These are phyloP conservation scores for Morelia viridis DNA, from an alignment of 2,797 vertebrate species.

Conservation along the genomic window DNA sequence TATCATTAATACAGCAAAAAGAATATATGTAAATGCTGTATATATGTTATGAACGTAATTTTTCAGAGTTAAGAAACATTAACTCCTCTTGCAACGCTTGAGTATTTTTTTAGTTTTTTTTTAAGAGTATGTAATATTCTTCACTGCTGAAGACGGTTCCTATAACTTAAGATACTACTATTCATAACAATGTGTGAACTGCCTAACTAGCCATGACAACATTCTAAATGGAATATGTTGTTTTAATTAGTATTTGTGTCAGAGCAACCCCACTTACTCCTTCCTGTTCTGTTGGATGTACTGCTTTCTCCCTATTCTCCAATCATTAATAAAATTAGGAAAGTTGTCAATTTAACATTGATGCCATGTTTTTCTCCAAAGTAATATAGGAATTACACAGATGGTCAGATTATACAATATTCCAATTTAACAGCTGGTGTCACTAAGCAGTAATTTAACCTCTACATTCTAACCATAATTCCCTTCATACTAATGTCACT, in stretches of 20 bases:
- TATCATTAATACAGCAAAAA: neutral
- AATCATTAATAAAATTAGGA: slow-evolving; percentile 64
- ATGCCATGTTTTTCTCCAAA: slow-evolving; percentile 35
- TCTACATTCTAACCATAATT: slow-evolving; percentile 26
- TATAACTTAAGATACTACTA: slow-evolving; percentile 37
- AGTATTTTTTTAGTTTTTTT: neutral
- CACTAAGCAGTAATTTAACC: slow-evolving; percentile 18
- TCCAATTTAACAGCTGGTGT: slow-evolving; percentile 18
- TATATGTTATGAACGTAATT: neutral
- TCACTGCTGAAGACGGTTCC: slow-evolving; percentile 8
- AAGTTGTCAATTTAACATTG: slow-evolving; percentile 65
- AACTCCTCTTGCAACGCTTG: neutral
- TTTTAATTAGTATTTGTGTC: slow-evolving; percentile 52
- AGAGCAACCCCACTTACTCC: slow-evolving; percentile 60
- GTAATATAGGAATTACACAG: slow-evolving; percentile 49
- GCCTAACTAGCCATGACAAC: slow-evolving; percentile 45
- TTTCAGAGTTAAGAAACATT: neutral
- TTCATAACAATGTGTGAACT: slow-evolving; percentile 23
- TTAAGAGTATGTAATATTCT: neutral
- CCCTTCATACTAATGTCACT: neutral
- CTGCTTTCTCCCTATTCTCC: slow-evolving; percentile 3
- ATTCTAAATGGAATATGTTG: slow-evolving; percentile 44
- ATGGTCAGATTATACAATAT: slow-evolving; percentile 18
- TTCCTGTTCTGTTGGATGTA: slow-evolving; percentile 17
- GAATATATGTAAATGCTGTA: neutral